Conservation (phyloP, 2,113 vertebrate genomes). For the Callithrix jacchus region DNA sequence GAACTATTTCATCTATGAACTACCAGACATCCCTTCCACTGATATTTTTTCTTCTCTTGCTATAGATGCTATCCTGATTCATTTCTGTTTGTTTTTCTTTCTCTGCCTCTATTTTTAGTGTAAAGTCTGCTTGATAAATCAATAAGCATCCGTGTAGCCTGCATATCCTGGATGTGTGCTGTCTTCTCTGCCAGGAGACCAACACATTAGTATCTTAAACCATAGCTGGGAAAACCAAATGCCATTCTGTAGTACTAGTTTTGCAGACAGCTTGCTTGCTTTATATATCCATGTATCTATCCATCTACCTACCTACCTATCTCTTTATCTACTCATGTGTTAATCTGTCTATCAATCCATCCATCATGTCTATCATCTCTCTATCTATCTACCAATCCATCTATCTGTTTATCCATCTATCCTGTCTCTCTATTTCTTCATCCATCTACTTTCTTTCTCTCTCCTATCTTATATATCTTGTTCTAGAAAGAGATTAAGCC, state of each 20-base stretch:
- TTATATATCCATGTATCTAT: not conserved
- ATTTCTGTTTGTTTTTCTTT: constrained; percentile 50
- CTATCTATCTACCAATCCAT: not conserved
- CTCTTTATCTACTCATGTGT: not conserved
- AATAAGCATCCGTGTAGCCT: constrained; percentile 45
- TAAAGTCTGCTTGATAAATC: constrained; percentile 65
- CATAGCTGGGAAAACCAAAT: constrained; percentile 47
- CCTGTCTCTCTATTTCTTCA: not conserved
- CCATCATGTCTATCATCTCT: not conserved
- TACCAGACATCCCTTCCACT: not conserved
- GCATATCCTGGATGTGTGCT: not conserved
- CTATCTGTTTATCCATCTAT: not conserved
- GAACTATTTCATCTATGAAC: not conserved
- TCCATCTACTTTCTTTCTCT: not conserved
- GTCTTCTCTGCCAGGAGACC: constrained; percentile 29
- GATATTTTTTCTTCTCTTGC: constrained; percentile 12
- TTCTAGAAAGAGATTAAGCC: constrained; percentile 36
- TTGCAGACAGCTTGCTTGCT: not conserved
- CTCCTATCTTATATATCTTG: not conserved
- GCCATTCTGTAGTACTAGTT: not conserved
- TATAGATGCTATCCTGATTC: constrained; percentile 22
- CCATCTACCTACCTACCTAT: not conserved
- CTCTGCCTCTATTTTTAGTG: constrained; percentile 46
- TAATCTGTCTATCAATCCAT: not conserved
- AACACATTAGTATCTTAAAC: not conserved